Evolutionary conservation across 2,888 invertebrate genomes (phyloP).

Genomic region (Diaperis boleti): DNA sequence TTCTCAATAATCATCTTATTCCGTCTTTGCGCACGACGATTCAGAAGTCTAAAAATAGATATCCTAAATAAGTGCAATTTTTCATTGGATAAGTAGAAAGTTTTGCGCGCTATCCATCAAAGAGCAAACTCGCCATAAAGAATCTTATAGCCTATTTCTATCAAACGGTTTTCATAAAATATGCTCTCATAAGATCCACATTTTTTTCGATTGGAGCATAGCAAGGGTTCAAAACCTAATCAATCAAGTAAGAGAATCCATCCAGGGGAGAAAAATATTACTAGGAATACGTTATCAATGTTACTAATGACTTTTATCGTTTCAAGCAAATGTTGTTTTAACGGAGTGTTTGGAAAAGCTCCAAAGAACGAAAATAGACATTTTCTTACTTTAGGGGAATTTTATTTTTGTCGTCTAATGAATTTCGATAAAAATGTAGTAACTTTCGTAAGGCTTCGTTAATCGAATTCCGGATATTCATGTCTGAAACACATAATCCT

Average conservation of each 20-base stretch:
- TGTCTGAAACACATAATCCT: conserved; percentile 27
- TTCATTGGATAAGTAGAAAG: conserved; percentile 33
- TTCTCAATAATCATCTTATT: too few relatives aligned
- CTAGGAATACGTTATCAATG: background rate
- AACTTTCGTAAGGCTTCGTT: conserved; percentile 15
- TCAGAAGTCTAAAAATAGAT: conserved; percentile 9
- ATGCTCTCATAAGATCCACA: conserved; percentile 31
- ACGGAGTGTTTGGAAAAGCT: conserved; percentile 3
- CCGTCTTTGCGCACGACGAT: background rate
- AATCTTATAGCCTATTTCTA: conserved; percentile 31
- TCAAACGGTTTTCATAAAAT: conserved; percentile 33
- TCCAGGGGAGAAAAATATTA: conserved; percentile 20
- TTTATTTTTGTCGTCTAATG: conserved; percentile 14
- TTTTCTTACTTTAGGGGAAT: conserved; percentile 11
- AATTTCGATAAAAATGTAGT: conserved; percentile 12
- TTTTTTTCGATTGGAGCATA: conserved; percentile 20
- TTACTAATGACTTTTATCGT: conserved; percentile 26
- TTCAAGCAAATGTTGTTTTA: conserved; percentile 13
- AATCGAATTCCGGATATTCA: conserved; percentile 24
- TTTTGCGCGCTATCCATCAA: conserved; percentile 28
- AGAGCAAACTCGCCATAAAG: conserved; percentile 29
- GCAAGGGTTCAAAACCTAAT: conserved; percentile 8
- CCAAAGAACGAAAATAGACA: conserved; percentile 1
- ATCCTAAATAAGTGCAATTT: conserved; percentile 24
- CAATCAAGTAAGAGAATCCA: conserved; percentile 25